Evolutionary conservation across 92 coral and sea anemone species (phyloP).

Genomic region (Porites rus): DNA sequence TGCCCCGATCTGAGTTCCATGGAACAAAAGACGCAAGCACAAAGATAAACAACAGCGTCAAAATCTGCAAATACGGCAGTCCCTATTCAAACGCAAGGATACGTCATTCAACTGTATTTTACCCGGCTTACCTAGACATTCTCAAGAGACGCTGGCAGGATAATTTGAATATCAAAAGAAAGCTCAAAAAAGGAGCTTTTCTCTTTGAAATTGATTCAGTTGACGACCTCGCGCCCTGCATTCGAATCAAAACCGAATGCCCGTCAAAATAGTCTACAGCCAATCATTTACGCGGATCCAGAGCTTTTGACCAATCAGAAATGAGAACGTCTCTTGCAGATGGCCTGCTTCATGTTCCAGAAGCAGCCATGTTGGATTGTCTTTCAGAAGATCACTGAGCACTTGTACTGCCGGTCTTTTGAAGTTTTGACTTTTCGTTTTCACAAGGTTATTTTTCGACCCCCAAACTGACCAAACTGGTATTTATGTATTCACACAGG

Average conservation of each 20-base stretch:
- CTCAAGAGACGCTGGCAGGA: slow-evolving; percentile 22
- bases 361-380: neutral
- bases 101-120: slow-evolving; percentile 44
- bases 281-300: slow-evolving; percentile 17
- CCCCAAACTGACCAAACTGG: too few relatives aligned
- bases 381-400: too few relatives aligned
- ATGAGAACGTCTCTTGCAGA: neutral
- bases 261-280: slow-evolving; percentile 14
- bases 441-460: too few relatives aligned
- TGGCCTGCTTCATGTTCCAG: neutral
- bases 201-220: neutral
- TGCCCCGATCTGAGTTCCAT: slow-evolving; percentile 48
- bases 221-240: slow-evolving; percentile 36
- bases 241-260: slow-evolving; percentile 48
- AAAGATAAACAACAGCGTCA: slow-evolving; percentile 36
- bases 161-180: slow-evolving; percentile 52
- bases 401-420: too few relatives aligned
- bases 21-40: slow-evolving; percentile 16
- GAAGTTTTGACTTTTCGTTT: too few relatives aligned
- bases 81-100: slow-evolving; percentile 7
- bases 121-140: slow-evolving; percentile 43
- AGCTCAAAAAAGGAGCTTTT: neutral
- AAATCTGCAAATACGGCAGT: slow-evolving; percentile 31
- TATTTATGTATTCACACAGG: too few relatives aligned
- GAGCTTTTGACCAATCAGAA: neutral